Conservation (phyloP, 2,888 invertebrate genomes). For the Lutraria lutraria region DNA sequence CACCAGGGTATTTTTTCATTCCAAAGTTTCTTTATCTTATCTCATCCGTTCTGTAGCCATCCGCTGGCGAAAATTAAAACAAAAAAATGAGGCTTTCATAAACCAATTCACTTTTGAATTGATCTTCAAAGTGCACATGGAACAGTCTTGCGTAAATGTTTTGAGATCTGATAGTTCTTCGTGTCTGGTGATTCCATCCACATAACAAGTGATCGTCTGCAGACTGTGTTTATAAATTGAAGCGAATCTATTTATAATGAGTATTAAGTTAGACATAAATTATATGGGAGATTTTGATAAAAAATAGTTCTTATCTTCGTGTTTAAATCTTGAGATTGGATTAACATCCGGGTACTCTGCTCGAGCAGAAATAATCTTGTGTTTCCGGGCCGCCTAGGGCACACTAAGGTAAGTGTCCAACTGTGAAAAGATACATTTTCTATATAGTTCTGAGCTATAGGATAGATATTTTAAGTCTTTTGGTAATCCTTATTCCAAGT, state of each 20-base stretch:
- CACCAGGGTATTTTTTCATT: constrained; percentile 37
- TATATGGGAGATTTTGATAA: neutral
- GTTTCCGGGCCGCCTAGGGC: constrained; percentile 42
- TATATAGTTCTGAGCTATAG: neutral
- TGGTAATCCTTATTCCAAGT: neutral
- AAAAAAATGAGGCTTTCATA: neutral
- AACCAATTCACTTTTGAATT: constrained; percentile 17
- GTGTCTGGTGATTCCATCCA: neutral
- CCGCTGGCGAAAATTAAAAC: constrained; percentile 42
- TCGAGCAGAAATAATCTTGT: constrained; percentile 18
- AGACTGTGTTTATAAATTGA: neutral
- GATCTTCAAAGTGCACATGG: neutral
- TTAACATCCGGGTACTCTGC: constrained; percentile 13
- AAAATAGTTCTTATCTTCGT: neutral
- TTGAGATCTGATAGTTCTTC: neutral
- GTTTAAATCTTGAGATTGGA: constrained; percentile 31
- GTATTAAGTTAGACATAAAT: constrained; percentile 11
- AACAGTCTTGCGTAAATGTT: neutral
- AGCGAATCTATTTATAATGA: constrained; percentile 1
- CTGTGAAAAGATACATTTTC: constrained; percentile 36
- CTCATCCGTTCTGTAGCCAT: constrained; percentile 37
- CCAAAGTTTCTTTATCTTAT: constrained; percentile 61
- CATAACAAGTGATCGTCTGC: neutral
- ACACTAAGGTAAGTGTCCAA: constrained; percentile 50
- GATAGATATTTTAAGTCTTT: constrained; percentile 12